Percentiles rank a stretch among this genome's conserved stretches.
phyloP scores from a whole-genome alignment of 2,113 vertebrate species.

The Capreolus pygargus region DNA sequence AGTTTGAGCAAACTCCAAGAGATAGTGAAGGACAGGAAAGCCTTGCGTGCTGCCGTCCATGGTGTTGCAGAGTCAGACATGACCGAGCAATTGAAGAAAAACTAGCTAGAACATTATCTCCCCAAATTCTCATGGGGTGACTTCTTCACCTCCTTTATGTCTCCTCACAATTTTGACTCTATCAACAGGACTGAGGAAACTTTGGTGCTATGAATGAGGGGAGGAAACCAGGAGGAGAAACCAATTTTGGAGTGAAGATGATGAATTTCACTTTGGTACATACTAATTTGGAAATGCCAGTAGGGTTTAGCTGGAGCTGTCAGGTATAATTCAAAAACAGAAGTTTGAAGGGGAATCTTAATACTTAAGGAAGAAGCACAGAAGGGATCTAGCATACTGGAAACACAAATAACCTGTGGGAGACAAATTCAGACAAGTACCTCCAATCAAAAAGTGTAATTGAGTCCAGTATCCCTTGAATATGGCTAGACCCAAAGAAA shows the following conservation, averaged over 20 bases:
- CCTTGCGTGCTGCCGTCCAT: rapidly evolving
- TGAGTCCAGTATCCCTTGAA: not conserved
- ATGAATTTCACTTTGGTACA: not conserved
- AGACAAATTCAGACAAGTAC: not conserved
- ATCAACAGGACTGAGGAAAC: not conserved
- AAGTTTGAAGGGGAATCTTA: not conserved
- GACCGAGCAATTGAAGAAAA: not conserved
- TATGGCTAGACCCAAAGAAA: not conserved
- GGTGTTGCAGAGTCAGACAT: not conserved
- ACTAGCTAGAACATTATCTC: not conserved
- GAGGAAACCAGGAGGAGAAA: not conserved
- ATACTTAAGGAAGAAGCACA: not conserved
- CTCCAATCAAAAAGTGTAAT: not conserved
- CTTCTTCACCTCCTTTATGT: not conserved
- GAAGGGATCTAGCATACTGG: not conserved
- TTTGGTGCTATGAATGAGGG: not conserved
- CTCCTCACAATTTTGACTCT: not conserved
- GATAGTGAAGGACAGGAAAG: not conserved
- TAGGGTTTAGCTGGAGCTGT: not conserved
- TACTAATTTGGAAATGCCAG: not conserved
- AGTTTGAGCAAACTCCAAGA: not conserved
- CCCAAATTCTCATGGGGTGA: no score
- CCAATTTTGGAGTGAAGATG: not conserved
- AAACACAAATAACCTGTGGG: not conserved
- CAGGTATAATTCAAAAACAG: not conserved